These are phyloP conservation scores for Drosophila kepulauana DNA, from an alignment of 1,140 invertebrate genomes.

Conservation along the genomic window DNA sequence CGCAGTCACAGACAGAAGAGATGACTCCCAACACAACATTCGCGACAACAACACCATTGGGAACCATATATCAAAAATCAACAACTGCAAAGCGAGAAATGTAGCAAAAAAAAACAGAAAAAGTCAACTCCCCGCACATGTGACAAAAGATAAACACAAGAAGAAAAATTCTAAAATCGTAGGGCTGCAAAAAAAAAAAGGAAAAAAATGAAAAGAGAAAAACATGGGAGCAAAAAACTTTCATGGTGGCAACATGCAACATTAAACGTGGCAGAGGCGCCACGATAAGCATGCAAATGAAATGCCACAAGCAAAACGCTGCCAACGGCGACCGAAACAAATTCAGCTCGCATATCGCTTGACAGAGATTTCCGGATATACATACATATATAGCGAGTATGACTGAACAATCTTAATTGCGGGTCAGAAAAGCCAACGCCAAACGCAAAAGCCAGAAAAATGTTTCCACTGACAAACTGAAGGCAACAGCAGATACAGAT, in stretches of 20 bases:
- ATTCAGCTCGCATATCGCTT: constrained; percentile 28
- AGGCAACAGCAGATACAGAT: constrained; percentile 47
- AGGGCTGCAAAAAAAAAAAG: constrained; percentile 28
- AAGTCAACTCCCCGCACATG: constrained; percentile 52
- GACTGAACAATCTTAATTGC: constrained; percentile 74
- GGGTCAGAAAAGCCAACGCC: constrained; percentile 68
- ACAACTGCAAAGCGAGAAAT: constrained; percentile 59
- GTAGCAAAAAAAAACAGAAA: constrained; percentile 17
- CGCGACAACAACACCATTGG: constrained; percentile 64
- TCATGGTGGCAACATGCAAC: constrained; percentile 65
- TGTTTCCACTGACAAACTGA: constrained; percentile 34
- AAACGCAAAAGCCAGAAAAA: constrained; percentile 43
- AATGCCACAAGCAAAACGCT: constrained; percentile 41
- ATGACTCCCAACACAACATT: constrained; percentile 40
- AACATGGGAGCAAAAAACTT: constrained; percentile 53
- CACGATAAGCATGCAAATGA: constrained; percentile 80
- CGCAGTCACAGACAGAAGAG: constrained; percentile 34
- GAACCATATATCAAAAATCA: constrained; percentile 80
- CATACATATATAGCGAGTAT: constrained; percentile 10
- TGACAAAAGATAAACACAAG: constrained; percentile 80
- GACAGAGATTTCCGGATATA: constrained; percentile 23
- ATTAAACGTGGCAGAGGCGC: constrained; percentile 64
- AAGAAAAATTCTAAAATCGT: constrained; percentile 69
- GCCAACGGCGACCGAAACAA: constrained; percentile 22
- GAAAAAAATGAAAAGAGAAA: constrained; percentile 27